These are phyloP conservation scores for Corythornis madagascariensis DNA, from an alignment of 2,113 vertebrate genomes.

Conservation along the genomic window DNA sequence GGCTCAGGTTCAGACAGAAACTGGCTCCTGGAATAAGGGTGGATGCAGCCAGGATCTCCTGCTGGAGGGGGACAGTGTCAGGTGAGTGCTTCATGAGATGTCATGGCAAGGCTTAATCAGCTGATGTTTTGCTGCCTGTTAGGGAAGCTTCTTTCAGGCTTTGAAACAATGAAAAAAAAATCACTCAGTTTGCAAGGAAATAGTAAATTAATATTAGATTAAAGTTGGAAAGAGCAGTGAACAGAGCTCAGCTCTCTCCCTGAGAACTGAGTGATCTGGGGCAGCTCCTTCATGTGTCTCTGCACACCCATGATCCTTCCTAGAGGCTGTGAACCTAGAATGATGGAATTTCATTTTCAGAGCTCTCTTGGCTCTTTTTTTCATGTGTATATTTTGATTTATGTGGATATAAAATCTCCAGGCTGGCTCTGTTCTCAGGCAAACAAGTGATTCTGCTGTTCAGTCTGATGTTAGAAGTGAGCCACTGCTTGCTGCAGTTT, in stretches of 20 bases:
- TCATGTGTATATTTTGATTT: not conserved
- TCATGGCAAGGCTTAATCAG: too few relatives aligned
- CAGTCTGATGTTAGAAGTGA: not conserved
- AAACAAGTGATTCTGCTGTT: not conserved
- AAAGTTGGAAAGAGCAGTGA: not conserved
- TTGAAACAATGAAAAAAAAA: not conserved
- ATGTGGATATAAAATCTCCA: not conserved
- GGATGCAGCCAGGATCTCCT: slow-evolving; percentile 23
- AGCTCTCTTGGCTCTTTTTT: not conserved
- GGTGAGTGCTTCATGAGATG: slow-evolving; percentile 35
- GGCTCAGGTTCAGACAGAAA: slow-evolving; percentile 71
- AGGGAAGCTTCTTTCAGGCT: not conserved
- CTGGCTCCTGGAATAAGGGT: not conserved
- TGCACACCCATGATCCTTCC: not conserved
- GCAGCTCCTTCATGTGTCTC: not conserved
- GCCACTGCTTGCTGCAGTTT: not conserved
- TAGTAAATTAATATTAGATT: not conserved
- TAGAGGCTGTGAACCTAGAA: not conserved
- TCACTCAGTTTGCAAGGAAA: not conserved
- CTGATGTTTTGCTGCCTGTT: not conserved
- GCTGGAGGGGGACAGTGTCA: slow-evolving; percentile 37
- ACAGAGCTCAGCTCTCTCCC: not conserved
- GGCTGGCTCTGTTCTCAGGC: not conserved
- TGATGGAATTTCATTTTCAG: not conserved
- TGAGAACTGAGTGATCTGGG: not conserved